Percentiles rank a stretch among this genome's conserved stretches.
These are phyloP conservation scores for Epinotia ramella DNA, from an alignment of 2,888 invertebrate genomes.

Conservation along the genomic window DNA sequence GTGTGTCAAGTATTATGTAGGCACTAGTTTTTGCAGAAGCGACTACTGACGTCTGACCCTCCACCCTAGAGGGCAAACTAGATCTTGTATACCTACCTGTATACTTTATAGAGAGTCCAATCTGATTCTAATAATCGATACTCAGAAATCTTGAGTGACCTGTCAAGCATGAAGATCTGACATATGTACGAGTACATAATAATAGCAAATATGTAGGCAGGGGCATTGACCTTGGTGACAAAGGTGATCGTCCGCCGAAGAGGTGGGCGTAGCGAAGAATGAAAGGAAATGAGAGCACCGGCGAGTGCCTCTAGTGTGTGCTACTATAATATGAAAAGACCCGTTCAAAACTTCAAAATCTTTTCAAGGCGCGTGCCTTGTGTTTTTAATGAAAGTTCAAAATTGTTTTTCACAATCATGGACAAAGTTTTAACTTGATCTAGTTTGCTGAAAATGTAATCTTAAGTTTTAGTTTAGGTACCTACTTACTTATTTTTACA, in stretches of 20 bases:
- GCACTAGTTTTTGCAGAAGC: no score
- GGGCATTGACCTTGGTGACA: slow-evolving; percentile 56
- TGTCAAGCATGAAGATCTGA: neutral
- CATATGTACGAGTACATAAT: neutral
- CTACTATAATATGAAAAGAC: slow-evolving; percentile 31
- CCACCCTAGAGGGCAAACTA: no score
- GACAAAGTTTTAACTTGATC: neutral
- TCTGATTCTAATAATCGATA: neutral
- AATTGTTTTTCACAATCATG: neutral
- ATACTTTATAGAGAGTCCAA: no score
- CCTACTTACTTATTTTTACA: neutral
- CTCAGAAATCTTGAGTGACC: slow-evolving; percentile 1
- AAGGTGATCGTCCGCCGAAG: slow-evolving; percentile 55
- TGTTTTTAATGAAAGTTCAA: slow-evolving; percentile 19
- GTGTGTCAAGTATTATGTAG: no score
- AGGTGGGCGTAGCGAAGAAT: slow-evolving; percentile 50
- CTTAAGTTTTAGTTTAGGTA: neutral
- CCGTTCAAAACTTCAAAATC: slow-evolving; percentile 28
- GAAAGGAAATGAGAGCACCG: slow-evolving; percentile 45
- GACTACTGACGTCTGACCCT: no score
- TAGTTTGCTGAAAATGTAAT: neutral
- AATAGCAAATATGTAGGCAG: slow-evolving; percentile 43
- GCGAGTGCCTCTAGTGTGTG: slow-evolving; percentile 30
- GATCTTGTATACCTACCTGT: no score
- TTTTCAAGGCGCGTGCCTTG: slow-evolving; percentile 19